These are phyloP conservation scores for Tethya wilhelma DNA, from an alignment of 37 sponge, comb jelly and placozoan species.

Conservation along the genomic window DNA sequence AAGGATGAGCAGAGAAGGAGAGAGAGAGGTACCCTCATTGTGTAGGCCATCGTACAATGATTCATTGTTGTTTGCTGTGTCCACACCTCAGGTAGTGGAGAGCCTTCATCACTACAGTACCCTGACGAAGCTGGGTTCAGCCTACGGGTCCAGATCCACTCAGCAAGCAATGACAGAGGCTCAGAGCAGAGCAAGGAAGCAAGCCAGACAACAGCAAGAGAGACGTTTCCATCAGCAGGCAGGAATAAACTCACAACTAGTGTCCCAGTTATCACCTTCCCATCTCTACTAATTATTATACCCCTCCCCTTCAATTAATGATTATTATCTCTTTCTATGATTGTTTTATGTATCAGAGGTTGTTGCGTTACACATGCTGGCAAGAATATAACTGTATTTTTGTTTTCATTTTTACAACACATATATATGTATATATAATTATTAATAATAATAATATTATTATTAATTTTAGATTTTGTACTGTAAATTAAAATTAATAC, in stretches of 20 bases:
- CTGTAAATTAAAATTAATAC: too few relatives aligned
- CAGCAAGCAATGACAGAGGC: conserved; percentile 10
- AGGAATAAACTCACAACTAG: background rate
- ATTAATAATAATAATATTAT: too few relatives aligned
- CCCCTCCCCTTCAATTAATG: background rate
- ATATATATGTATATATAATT: too few relatives aligned
- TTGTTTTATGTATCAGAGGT: too few relatives aligned
- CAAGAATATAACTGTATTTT: too few relatives aligned
- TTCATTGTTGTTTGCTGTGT: background rate
- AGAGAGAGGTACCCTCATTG: conserved; percentile 21
- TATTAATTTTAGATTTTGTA: too few relatives aligned
- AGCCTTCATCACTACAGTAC: conserved; percentile 48
- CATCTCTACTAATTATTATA: conserved; percentile 5
- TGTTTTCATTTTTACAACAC: too few relatives aligned
- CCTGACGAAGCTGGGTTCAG: conserved; percentile 65
- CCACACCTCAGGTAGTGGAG: conserved; percentile 42
- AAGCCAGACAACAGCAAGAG: conserved; percentile 56
- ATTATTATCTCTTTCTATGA: too few relatives aligned
- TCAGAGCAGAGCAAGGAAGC: conserved; percentile 25
- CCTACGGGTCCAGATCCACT: conserved; percentile 27
- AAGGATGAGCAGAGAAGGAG: conserved; percentile 28
- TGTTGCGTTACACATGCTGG: too few relatives aligned
- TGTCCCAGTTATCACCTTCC: conserved; percentile 29
- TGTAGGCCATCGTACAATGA: too few relatives aligned
- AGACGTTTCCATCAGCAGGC: conserved; percentile 54